Evolutionary conservation across 2,797 vertebrate genomes (phyloP).

Genomic region (Sorex maritimensis): DNA sequence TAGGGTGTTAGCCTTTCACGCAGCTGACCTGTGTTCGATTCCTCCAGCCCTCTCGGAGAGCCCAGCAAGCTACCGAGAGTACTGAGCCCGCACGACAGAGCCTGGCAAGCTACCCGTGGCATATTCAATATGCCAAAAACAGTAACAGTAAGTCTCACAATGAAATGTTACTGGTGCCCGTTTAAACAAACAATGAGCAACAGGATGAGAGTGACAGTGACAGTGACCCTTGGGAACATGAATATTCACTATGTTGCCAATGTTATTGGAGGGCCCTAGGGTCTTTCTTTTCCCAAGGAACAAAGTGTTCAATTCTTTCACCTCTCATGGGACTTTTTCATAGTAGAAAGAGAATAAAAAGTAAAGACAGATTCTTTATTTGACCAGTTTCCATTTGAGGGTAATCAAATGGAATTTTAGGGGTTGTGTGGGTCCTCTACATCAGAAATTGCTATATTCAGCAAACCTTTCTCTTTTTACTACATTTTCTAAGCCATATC

Average conservation of each 20-base stretch:
- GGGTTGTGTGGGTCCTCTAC: not conserved
- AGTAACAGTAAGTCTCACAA: no score
- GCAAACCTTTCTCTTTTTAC: not conserved
- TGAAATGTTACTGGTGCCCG: no score
- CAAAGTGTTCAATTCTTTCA: not conserved
- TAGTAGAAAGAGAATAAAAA: not conserved
- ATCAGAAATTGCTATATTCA: not conserved
- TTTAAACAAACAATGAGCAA: no score
- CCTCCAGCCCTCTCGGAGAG: no score
- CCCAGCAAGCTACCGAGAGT: no score
- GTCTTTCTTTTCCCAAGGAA: not conserved
- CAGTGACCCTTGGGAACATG: not conserved
- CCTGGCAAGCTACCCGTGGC: no score
- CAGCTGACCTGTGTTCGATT: no score
- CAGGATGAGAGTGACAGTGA: no score
- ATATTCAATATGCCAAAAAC: no score
- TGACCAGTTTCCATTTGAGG: not conserved
- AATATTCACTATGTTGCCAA: not conserved
- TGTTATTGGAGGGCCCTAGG: no score
- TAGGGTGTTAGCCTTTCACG: no score
- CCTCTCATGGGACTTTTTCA: not conserved
- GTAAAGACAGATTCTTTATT: not conserved
- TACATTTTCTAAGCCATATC: not conserved
- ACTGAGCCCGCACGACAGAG: no score
- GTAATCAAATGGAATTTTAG: not conserved